A percentile compares a stretch with the other conserved stretches of the same genome.
Evolutionary conservation across 2,797 vertebrate species (phyloP).

Genomic region (Sciaenops ocellatus): DNA sequence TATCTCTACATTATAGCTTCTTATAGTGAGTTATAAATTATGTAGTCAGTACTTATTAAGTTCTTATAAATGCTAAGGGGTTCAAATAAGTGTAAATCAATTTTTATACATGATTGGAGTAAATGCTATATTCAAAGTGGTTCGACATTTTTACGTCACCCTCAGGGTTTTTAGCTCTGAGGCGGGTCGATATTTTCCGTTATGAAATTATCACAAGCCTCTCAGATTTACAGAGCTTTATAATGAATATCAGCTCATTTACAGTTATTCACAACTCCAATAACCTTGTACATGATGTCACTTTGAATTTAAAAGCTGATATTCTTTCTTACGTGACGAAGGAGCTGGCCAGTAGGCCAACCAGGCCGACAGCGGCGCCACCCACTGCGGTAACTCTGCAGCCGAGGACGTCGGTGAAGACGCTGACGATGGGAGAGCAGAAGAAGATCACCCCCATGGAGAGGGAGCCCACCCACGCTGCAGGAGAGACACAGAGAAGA

Average conservation of each 20-base stretch:
- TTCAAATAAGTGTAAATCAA: too few relatives aligned
- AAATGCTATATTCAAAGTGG: too few relatives aligned
- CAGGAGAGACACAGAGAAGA: conserved; percentile 54
- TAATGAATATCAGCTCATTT: neutral
- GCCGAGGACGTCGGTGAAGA: conserved; percentile 94
- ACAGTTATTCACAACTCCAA: neutral
- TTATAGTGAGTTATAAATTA: too few relatives aligned
- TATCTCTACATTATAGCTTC: too few relatives aligned
- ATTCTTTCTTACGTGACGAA: conserved; percentile 90
- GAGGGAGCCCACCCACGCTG: conserved; percentile 96
- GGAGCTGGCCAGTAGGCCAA: conserved; percentile 93
- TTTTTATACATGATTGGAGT: too few relatives aligned
- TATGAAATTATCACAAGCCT: too few relatives aligned
- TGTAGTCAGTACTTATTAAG: too few relatives aligned
- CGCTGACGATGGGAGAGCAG: conserved; percentile 95
- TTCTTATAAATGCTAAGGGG: too few relatives aligned
- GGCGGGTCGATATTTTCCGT: too few relatives aligned
- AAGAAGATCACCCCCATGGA: conserved; percentile 99
- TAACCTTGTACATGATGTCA: neutral
- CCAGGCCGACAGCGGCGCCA: conserved; percentile 90
- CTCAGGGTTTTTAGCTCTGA: too few relatives aligned
- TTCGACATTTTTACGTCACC: too few relatives aligned
- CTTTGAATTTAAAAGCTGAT: neutral
- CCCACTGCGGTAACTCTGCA: conserved; percentile 91
- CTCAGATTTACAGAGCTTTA: neutral